Evolutionary conservation across 92 coral and sea anemone genomes (phyloP), one percentile per base, ranked within the genome.

Genomic region (Bergia sp.): DNA sequence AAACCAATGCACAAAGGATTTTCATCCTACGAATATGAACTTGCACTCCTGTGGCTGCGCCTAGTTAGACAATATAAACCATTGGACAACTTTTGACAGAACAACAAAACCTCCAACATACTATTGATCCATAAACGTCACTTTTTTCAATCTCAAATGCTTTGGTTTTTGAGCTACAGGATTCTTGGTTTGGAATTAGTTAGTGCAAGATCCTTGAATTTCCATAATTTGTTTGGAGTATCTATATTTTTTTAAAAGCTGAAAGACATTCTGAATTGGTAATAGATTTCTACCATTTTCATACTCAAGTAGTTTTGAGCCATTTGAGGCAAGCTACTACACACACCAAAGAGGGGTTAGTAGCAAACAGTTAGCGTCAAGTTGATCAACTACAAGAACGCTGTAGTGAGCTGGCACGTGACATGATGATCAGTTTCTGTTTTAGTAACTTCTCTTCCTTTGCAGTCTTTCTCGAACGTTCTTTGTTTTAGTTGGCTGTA

Each of bases 401-500:
- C 80, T 76, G 42, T 12, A 37, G 23, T 16, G 37, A 58, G 69
- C 44, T 49, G 45, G 58, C 53, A 57, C 37, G 61, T 53, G 69
- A 74, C 55, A 5, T 8, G 29, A 29, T 29, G 29, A 29, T 20
- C 9, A 37, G 39, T 20, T 82, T 82, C 86, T 37, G 50, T 65
- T 44, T 65, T n/a, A 67, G 87, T 45, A 43, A 11, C 15, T 37
- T 49, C 18, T 13, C 69, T 45, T 79, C 39, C 83, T 79, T 49
- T 44, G 45, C n/a, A 83, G 42, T 49, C 64, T 71, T 82, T 82
- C 76, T 82, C 61, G 57, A 66, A 82, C 10, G 23, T 37, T 55
- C 57, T 82, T 82, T 21, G 38, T 71, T 43, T 41, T 9, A 71
- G 20, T 65, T 43, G 57, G 7, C 43, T 41, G 16, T 41, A 64